A percentile compares a stretch with the other conserved stretches of the same genome.
These are phyloP conservation scores for Seriola aureovittata DNA, from an alignment of 2,113 vertebrate genomes.

Conservation along the genomic window DNA sequence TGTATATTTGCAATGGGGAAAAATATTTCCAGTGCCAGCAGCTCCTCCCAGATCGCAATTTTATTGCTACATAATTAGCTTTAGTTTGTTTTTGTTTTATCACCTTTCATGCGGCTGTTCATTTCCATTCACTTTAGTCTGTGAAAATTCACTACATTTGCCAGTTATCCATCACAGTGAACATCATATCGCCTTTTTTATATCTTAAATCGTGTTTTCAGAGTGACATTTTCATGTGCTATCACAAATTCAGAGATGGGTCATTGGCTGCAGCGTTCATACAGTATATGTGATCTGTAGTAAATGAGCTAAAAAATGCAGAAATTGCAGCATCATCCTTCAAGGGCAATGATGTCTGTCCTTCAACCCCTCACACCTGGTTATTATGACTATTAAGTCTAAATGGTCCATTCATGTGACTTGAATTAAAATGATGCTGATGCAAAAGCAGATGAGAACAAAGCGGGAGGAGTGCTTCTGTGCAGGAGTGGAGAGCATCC, in stretches of 20 bases:
- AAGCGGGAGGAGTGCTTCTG: conserved; percentile 1
- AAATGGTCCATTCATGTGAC: conserved; percentile 32
- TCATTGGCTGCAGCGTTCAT: not conserved
- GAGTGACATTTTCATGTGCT: not conserved
- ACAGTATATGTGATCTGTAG: not conserved
- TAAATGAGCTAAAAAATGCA: conserved; percentile 34
- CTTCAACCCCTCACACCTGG: conserved; percentile 42
- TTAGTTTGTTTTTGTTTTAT: not conserved
- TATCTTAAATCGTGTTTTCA: not conserved
- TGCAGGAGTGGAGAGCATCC: conserved; percentile 2
- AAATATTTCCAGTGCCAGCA: not conserved
- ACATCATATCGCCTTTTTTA: not conserved
- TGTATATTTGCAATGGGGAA: not conserved
- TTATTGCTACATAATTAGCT: not conserved
- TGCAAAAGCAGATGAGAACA: conserved; percentile 7
- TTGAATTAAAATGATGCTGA: conserved; percentile 44
- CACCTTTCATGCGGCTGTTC: not conserved
- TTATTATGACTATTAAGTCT: conserved; percentile 32
- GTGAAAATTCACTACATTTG: not conserved
- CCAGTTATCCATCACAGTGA: not conserved
- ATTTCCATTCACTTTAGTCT: not conserved
- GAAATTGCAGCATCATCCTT: conserved; percentile 29
- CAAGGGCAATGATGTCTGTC: conserved; percentile 37
- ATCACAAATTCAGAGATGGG: not conserved
- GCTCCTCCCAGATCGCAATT: not conserved